Evolutionary conservation across 2,113 vertebrate genomes (phyloP), one percentile per base, ranked within the genome.

Genomic region (Oryzias melastigma): DNA sequence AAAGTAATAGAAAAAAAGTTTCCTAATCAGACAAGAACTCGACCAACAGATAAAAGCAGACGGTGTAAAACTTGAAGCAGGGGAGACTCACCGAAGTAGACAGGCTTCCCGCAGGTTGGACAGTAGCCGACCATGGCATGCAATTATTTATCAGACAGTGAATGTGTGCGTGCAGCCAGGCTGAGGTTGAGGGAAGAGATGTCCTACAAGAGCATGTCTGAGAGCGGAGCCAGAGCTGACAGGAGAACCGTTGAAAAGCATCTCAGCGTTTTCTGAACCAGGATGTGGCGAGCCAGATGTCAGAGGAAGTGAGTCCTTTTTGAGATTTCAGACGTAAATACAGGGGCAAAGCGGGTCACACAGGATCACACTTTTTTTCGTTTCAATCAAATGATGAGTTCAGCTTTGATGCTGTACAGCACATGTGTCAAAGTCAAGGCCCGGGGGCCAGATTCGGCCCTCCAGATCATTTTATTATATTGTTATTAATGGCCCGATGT

Each of bases 51-150:
- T 29, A 46, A 48, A 51, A 53, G 49, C 46, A 62, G 46, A 58
- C 42, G 19, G 45, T 58, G 41, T 44, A 61, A 19, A 69, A 55
- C 54, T n/a, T 3, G n/a, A 52, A 70, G 61, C 20, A 79, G 35
- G 40, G 78, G 48, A 55, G 16, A 91, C 92, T 92, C 76, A 93
- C 92, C 93, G 80, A 94, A 93, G 87, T 92, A 93, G 88, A 94
- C 91, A 13, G 91, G 92, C 73, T 93, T 93, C 71, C 89, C 90
- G 73, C 92, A 93, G 67, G 92, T 89, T 54, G 92, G 92, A 83
- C 92, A 93, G 83, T 91, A 93, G 68, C 88, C 87, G 78, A 93
- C 91, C 91, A 93, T 93, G 73, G 18, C 55, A 56, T 59, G 50
- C 40, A 71, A 49, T 72, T 81, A 75, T 77, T 82, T 64, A 68